Evolutionary conservation across 2,113 vertebrate species (phyloP).

Genomic region (Mionectes macconnelli): DNA sequence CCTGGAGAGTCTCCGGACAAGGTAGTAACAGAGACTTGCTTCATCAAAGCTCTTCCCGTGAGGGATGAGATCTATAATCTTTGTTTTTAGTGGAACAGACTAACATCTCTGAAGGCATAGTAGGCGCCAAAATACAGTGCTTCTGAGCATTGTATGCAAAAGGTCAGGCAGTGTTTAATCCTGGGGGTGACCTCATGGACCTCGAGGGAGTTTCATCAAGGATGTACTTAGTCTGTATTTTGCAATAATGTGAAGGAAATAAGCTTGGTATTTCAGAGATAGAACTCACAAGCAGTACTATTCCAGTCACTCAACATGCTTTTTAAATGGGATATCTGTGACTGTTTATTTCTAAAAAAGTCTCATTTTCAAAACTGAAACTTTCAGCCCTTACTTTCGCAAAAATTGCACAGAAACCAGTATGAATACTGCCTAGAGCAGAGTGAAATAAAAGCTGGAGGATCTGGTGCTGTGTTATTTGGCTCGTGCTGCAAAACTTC

Average conservation of each 20-base stretch:
- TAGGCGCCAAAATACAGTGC: conserved; percentile 2
- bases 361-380: conserved; percentile 15
- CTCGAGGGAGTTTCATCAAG: conserved; percentile 38
- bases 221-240: conserved; percentile 13
- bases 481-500: conserved; percentile 12
- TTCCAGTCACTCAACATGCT: not conserved
- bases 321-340: conserved; percentile 14
- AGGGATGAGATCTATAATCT: not conserved
- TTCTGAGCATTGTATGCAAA: conserved; percentile 3
- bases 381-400: not conserved
- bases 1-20: not conserved
- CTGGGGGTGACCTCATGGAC: not conserved
- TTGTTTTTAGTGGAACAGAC: conserved; percentile 43
- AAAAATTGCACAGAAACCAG: conserved; percentile 15
- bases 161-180: conserved; percentile 26
- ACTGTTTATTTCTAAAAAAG: conserved; percentile 11
- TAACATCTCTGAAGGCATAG: not conserved
- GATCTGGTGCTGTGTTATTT: conserved; percentile 37
- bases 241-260: conserved; percentile 42
- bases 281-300: not conserved
- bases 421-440: conserved; percentile 2
- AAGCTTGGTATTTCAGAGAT: conserved; percentile 33
- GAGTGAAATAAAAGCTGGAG: conserved; percentile 39
- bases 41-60: conserved; percentile 8
- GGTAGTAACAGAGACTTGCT: conserved; percentile 19